Percentiles rank a stretch among this genome's conserved stretches.
Evolutionary conservation across 2,888 invertebrate species (phyloP).

Genomic region (Pelosia muscerda): DNA sequence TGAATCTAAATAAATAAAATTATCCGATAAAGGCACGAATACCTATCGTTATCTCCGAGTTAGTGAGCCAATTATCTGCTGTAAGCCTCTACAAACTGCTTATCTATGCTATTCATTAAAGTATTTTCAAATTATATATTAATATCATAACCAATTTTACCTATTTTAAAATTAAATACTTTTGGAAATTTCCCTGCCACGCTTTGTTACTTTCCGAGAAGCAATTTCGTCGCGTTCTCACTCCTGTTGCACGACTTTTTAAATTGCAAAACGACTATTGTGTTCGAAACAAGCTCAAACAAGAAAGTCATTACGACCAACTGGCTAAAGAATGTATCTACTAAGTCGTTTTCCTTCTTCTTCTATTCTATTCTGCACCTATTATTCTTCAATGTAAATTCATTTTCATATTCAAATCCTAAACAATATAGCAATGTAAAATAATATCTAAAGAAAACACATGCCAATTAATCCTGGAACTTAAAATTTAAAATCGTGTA

Average conservation of each 20-base stretch:
- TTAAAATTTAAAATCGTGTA: constrained; percentile 32
- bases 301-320: neutral
- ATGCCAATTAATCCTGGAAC: neutral
- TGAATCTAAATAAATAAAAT: too few relatives aligned
- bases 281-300: neutral
- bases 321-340: neutral
- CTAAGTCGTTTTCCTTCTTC: neutral
- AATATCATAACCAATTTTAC: too few relatives aligned
- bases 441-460: constrained; percentile 17
- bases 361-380: too few relatives aligned
- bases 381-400: too few relatives aligned
- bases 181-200: neutral
- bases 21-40: too few relatives aligned
- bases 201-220: constrained; percentile 5
- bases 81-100: too few relatives aligned
- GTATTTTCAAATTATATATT: too few relatives aligned
- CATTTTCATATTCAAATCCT: neutral
- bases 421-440: constrained; percentile 11
- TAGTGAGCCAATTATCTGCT: too few relatives aligned
- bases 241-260: neutral
- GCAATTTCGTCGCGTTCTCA: neutral
- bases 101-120: too few relatives aligned
- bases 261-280: constrained; percentile 4
- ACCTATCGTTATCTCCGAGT: too few relatives aligned
- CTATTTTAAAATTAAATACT: neutral